phyloP scores from a whole-genome alignment of 1,140 invertebrate species.

The Bilobella aurantiaca region DNA sequence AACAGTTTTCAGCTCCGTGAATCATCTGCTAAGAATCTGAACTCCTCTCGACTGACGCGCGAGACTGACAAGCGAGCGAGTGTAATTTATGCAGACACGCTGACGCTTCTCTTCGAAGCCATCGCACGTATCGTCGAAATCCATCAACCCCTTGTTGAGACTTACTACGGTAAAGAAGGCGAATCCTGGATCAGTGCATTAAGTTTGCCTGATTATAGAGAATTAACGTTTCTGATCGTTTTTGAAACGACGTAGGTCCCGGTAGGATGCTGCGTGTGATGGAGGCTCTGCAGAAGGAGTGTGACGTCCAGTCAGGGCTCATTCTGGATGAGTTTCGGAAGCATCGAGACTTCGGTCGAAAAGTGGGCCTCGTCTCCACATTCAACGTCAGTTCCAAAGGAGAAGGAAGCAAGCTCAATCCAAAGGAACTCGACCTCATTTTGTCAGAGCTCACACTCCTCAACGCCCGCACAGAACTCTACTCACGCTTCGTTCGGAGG shows the following conservation, averaged over 20 bases:
- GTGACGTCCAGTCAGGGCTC: slow-evolving; percentile 60
- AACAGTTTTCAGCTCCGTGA: slow-evolving; percentile 48
- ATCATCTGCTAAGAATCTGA: slow-evolving; percentile 62
- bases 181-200: too few species aligned
- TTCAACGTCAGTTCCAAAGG: slow-evolving; percentile 38
- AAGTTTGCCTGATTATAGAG: background rate
- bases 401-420: slow-evolving; percentile 47
- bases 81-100: slow-evolving; percentile 69
- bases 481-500: slow-evolving; percentile 75
- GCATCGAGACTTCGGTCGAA: slow-evolving; percentile 56
- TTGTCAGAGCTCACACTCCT: slow-evolving; percentile 84
- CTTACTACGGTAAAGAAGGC: slow-evolving; percentile 79
- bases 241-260: slow-evolving; percentile 44
- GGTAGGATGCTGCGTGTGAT: slow-evolving; percentile 62
- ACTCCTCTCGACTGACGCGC: slow-evolving; percentile 49
- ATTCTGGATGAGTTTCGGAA: slow-evolving; percentile 68
- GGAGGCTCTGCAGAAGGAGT: slow-evolving; percentile 69
- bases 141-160: slow-evolving; percentile 85
- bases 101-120: slow-evolving; percentile 76
- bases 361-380: slow-evolving; percentile 54
- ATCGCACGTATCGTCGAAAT: slow-evolving; percentile 79
- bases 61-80: slow-evolving; percentile 58
- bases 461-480: slow-evolving; percentile 79
- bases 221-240: background rate
- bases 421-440: slow-evolving; percentile 76